Percentiles rank a stretch among this genome's conserved stretches.
These are phyloP conservation scores for Heliconius cydno DNA, from an alignment of 2,888 invertebrate genomes.

Conservation along the genomic window DNA sequence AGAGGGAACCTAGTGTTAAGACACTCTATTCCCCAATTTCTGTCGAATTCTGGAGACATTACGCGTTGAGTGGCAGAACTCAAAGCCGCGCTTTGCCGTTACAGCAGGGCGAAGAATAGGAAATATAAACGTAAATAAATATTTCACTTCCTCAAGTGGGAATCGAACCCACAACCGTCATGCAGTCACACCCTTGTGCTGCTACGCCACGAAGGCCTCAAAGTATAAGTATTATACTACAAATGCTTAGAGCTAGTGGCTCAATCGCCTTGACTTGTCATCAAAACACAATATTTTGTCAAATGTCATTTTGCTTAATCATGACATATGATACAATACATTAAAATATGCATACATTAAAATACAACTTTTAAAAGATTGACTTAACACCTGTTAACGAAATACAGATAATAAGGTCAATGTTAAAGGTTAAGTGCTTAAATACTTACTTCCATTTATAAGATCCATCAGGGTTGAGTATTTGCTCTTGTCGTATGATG, in stretches of 20 bases:
- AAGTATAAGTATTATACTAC: background rate
- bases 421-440: background rate
- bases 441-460: constrained; percentile 79
- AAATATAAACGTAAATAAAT: too few species aligned
- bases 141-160: too few species aligned
- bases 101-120: too few species aligned
- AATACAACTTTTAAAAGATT: background rate
- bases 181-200: too few species aligned
- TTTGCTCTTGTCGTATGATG: constrained; percentile 86
- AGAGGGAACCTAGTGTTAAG: too few species aligned
- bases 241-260: background rate
- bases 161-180: too few species aligned
- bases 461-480: constrained; percentile 87
- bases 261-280: constrained; percentile 4
- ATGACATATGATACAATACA: constrained; percentile 11
- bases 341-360: constrained; percentile 1
- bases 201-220: too few species aligned
- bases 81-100: too few species aligned
- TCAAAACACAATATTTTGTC: constrained; percentile 2
- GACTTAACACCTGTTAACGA: background rate
- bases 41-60: too few species aligned
- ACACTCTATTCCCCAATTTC: too few species aligned
- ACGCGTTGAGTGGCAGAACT: too few species aligned
- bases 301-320: constrained; percentile 13
- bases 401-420: background rate